Evolutionary conservation across 1,140 invertebrate genomes (phyloP).

Genomic region (Pomacea maculata): DNA sequence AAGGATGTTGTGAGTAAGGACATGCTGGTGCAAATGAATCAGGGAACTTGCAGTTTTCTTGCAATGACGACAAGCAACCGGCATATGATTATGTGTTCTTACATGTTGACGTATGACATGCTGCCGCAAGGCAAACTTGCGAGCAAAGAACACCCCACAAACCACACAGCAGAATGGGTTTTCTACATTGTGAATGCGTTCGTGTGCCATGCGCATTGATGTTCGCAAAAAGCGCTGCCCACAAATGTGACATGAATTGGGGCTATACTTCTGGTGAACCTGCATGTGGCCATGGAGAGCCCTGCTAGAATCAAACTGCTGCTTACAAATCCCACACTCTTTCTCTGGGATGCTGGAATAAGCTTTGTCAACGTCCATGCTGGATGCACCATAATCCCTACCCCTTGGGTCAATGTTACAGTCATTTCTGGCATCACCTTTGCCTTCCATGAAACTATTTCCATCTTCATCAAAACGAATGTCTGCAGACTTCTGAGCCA

Average conservation of each 20-base stretch:
- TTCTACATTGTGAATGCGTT: constrained; percentile 53
- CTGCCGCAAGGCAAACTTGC: constrained; percentile 67
- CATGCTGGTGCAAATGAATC: constrained; percentile 45
- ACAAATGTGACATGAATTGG: constrained; percentile 53
- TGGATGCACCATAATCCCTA: neutral
- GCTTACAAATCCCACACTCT: constrained; percentile 51
- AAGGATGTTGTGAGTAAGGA: constrained; percentile 47
- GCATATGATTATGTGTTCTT: constrained; percentile 19
- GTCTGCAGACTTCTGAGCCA: neutral
- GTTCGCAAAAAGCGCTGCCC: constrained; percentile 50
- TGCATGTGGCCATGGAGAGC: constrained; percentile 49
- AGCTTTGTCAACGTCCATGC: constrained; percentile 8
- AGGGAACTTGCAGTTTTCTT: constrained; percentile 51
- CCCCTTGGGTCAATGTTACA: neutral
- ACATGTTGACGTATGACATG: constrained; percentile 68
- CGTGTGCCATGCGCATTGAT: constrained; percentile 47
- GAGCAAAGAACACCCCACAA: constrained; percentile 70
- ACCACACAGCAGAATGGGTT: constrained; percentile 70
- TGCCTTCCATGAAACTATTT: neutral
- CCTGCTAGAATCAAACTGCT: constrained; percentile 41
- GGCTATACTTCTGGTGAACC: constrained; percentile 51
- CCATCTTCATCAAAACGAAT: constrained; percentile 3
- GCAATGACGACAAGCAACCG: constrained; percentile 69
- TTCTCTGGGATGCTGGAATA: constrained; percentile 26
- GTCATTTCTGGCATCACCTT: neutral